Conservation (phyloP, 2,888 invertebrate species). For the Hirtodrosophila confusa region DNA sequence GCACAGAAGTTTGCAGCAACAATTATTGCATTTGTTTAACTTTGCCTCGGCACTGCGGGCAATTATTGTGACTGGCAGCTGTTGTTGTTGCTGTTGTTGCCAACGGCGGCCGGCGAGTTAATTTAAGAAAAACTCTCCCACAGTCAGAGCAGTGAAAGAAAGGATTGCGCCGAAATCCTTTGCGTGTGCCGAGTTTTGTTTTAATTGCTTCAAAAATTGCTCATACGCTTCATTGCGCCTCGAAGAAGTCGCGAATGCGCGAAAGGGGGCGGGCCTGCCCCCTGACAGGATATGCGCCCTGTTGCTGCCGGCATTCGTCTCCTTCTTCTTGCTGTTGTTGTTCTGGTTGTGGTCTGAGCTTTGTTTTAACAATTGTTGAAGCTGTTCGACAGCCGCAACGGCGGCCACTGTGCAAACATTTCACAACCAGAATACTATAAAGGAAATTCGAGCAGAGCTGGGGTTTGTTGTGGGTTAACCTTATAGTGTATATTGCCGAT, state of each 20-base stretch:
- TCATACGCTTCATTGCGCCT: constrained; percentile 76
- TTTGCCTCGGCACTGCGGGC: constrained; percentile 58
- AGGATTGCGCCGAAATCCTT: constrained; percentile 60
- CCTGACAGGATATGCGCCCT: constrained; percentile 40
- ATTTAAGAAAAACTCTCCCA: constrained; percentile 75
- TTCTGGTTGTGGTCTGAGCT: constrained; percentile 26
- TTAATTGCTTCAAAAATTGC: constrained; percentile 80
- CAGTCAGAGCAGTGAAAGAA: constrained; percentile 15
- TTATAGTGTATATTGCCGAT: no score
- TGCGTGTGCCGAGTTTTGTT: constrained; percentile 72
- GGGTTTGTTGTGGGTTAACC: constrained; percentile 8
- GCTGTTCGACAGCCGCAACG: constrained; percentile 55
- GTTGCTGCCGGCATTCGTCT: constrained; percentile 46
- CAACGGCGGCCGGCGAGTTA: constrained; percentile 63
- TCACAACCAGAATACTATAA: constrained; percentile 60
- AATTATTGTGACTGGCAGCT: constrained; percentile 55
- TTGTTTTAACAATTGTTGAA: constrained; percentile 61
- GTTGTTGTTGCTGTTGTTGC: constrained; percentile 36
- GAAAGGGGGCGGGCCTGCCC: not conserved
- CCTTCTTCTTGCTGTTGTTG: constrained; percentile 25
- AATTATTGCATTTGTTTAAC: constrained; percentile 80
- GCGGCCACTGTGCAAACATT: constrained; percentile 77
- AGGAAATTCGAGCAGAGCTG: constrained; percentile 30
- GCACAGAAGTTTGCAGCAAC: constrained; percentile 73
- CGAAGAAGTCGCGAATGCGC: constrained; percentile 60